A percentile compares a stretch with the other conserved stretches of the same genome.
Evolutionary conservation across 2,113 vertebrate species (phyloP).

Genomic region (Rhynchomys soricoides): DNA sequence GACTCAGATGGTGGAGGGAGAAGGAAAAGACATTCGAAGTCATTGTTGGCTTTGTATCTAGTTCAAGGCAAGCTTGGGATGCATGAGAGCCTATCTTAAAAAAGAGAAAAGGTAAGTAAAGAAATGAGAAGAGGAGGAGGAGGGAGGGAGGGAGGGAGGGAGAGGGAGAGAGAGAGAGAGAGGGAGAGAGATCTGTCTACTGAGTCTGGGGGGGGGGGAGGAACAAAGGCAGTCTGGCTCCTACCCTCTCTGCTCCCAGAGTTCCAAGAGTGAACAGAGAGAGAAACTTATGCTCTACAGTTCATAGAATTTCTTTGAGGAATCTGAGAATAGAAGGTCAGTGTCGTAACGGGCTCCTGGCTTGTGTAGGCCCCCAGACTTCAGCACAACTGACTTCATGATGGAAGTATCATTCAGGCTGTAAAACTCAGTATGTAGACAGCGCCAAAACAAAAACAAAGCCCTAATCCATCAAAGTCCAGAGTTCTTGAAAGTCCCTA

Average conservation of each 20-base stretch:
- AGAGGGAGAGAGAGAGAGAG: background rate
- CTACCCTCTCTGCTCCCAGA: background rate
- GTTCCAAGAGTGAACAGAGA: background rate
- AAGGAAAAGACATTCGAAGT: background rate
- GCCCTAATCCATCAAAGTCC: background rate
- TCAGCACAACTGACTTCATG: background rate
- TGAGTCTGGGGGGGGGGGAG: background rate
- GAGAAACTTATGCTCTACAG: background rate
- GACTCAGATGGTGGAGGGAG: background rate
- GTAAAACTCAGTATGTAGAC: background rate
- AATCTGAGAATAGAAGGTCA: background rate
- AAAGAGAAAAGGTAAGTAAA: background rate
- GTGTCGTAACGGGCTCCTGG: background rate
- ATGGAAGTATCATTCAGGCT: background rate
- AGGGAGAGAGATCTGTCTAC: background rate
- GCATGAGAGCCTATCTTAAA: no score
- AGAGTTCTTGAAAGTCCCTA: background rate
- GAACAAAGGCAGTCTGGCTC: background rate
- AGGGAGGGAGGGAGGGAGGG: no score
- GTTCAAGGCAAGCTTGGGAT: background rate
- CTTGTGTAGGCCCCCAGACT: background rate
- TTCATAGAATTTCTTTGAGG: background rate
- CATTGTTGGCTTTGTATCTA: background rate
- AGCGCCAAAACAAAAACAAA: background rate
- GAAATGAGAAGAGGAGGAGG: background rate